phyloP scores from a whole-genome alignment of 2,888 invertebrate species.

The Rotaria magnacalcarata region DNA sequence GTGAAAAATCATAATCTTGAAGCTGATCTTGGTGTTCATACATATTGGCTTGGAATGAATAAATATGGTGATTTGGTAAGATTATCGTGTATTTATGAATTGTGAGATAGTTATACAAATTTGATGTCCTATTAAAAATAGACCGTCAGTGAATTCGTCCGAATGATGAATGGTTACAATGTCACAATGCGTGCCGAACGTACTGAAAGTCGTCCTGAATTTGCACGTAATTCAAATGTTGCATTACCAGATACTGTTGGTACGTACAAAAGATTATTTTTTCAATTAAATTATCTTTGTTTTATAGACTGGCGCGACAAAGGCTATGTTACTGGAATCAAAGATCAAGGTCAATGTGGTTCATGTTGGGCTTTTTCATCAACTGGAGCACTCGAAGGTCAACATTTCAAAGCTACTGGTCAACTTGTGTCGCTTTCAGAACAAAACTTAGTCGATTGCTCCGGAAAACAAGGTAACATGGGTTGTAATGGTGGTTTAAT shows the following conservation, averaged over 20 bases:
- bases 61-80: conserved; percentile 58
- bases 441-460: conserved; percentile 46
- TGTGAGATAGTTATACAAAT: not conserved
- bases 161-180: conserved; percentile 1
- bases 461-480: conserved; percentile 40
- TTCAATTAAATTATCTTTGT: too few species aligned
- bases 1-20: conserved; percentile 52
- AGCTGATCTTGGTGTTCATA: conserved; percentile 51
- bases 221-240: not conserved
- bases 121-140: not conserved
- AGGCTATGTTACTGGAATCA: not conserved
- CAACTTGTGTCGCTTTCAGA: conserved; percentile 35
- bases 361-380: conserved; percentile 8
- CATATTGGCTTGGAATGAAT: conserved; percentile 52
- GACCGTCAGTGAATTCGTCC: not conserved
- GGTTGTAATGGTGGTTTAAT: conserved; percentile 46
- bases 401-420: not conserved
- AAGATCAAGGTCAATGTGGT: conserved; percentile 32
- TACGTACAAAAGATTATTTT: not conserved
- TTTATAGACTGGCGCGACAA: not conserved
- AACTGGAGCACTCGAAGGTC: not conserved
- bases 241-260: conserved; percentile 12
- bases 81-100: not conserved
- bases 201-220: not conserved
- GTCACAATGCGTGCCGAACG: too few species aligned